These are phyloP conservation scores for Pollenia amentaria DNA, from an alignment of 2,888 invertebrate species.

Conservation along the genomic window DNA sequence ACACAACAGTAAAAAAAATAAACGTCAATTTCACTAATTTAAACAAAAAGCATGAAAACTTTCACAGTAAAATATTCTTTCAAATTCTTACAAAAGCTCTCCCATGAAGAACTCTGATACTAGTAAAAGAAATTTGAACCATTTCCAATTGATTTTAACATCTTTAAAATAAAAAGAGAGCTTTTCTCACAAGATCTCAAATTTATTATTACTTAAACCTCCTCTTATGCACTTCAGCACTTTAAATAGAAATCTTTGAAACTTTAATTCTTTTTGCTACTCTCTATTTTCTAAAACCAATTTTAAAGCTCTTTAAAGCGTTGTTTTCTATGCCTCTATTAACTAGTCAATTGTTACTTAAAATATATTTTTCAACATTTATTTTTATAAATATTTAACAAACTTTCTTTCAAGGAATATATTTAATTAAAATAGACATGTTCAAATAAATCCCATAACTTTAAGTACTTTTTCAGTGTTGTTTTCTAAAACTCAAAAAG, in stretches of 20 bases:
- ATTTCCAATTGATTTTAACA: background rate
- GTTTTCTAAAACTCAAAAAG: background rate
- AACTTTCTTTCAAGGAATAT: background rate
- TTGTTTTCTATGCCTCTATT: background rate
- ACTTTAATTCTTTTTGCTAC: background rate
- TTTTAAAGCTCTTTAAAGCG: conserved; percentile 6
- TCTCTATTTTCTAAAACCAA: background rate
- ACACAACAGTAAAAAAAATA: background rate
- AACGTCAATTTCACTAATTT: too few species aligned
- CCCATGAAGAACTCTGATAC: too few species aligned
- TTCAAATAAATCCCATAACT: background rate
- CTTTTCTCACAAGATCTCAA: background rate
- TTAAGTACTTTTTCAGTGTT: background rate
- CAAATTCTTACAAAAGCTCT: too few species aligned
- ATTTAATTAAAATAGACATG: background rate
- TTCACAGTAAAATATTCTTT: too few species aligned
- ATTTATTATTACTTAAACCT: background rate
- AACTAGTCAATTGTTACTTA: background rate
- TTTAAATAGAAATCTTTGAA: background rate
- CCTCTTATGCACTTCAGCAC: conserved; percentile 2
- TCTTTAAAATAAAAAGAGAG: background rate
- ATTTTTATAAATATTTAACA: background rate
- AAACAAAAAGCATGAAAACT: background rate
- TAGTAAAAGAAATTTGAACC: too few species aligned
- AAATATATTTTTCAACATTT: background rate